Conservation (phyloP, 2,888 invertebrate genomes). For the Melanostoma scalare region DNA sequence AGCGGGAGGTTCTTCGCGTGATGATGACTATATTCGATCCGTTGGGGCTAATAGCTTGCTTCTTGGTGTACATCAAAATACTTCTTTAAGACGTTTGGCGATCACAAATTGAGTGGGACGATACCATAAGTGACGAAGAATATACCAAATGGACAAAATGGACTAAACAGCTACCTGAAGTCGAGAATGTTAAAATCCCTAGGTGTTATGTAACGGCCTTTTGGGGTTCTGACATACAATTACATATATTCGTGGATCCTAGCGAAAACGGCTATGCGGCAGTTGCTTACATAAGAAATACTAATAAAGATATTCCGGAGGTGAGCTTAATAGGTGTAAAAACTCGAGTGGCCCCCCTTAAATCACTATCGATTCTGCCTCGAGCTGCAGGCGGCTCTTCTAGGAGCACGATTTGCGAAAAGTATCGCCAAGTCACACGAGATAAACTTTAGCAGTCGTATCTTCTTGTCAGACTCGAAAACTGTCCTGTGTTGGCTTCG, state of each 20-base stretch:
- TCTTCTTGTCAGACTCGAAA: conserved; percentile 74
- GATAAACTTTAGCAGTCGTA: conserved; percentile 23
- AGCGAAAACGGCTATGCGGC: conserved; percentile 69
- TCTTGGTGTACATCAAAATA: neutral
- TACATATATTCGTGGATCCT: conserved; percentile 6
- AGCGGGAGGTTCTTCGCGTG: conserved; percentile 52
- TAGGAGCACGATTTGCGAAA: conserved; percentile 45
- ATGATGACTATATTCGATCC: conserved; percentile 65
- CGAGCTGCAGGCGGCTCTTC: conserved; percentile 62
- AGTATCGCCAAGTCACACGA: conserved; percentile 17
- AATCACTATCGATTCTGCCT: conserved; percentile 57
- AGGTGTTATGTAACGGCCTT: conserved; percentile 56
- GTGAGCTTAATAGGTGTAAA: conserved; percentile 68
- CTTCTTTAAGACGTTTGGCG: neutral
- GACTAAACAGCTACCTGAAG: conserved; percentile 62
- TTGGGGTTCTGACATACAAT: neutral
- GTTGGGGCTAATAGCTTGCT: conserved; percentile 14
- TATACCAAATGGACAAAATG: conserved; percentile 58
- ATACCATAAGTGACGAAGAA: neutral
- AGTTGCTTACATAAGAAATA: conserved; percentile 70
- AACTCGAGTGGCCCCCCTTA: conserved; percentile 73
- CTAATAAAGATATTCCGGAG: conserved; percentile 20
- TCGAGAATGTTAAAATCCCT: conserved; percentile 69
- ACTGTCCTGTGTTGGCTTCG: conserved; percentile 72
- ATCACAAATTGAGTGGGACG: neutral